Evolutionary conservation across 2,888 invertebrate genomes (phyloP), one percentile per base, ranked within the genome.

Genomic region (Phrixothrix hirtus): DNA sequence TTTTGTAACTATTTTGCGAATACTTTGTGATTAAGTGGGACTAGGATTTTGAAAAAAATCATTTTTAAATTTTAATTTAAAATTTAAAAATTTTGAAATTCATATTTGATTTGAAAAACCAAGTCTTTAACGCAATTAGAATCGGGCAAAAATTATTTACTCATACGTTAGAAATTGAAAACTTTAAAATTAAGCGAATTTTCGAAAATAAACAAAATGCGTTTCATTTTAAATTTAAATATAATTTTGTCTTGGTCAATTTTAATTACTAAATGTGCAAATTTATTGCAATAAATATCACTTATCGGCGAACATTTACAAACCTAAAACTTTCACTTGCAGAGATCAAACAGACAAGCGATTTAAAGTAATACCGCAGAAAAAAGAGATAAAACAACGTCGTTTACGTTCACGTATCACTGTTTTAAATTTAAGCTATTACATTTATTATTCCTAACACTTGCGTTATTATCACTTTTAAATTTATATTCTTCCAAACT

Each of bases 371-470:
- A 7, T 21, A 21, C 21, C 21, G 21, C 3, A 21, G 7, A 7
- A 21, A 21, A 7, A 21, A 21, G 7, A 21, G 3, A 5, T 5
- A 21, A 21, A 21, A 21, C 21, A 21, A 21, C 21, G 21, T 21
- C 7, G 7, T 12, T 29, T 29, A 17, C 15, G 11, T 21, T 27
- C 26, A 38, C 26, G 30, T 30, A 47, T 47, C 50, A 36, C 45
- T 41, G 30, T 31, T 51, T 26, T 10, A 44, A 39, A 38, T 32
- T 25, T 41, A 42, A 21, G 26, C 34, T 21, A 17, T 21, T 39
- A 16, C 12, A 39, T 26, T 17, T 45, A 41, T 31, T 46, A 41
- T 41, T 45, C 31, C 35, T 41, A 38, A 15, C 37, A 39, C 45
- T 34, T 25, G 12, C 11, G 11, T 21, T 27, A 35, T 29, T 36